These are phyloP conservation scores for Apodemia zela DNA, from an alignment of 2,888 invertebrate species.

Conservation along the genomic window DNA sequence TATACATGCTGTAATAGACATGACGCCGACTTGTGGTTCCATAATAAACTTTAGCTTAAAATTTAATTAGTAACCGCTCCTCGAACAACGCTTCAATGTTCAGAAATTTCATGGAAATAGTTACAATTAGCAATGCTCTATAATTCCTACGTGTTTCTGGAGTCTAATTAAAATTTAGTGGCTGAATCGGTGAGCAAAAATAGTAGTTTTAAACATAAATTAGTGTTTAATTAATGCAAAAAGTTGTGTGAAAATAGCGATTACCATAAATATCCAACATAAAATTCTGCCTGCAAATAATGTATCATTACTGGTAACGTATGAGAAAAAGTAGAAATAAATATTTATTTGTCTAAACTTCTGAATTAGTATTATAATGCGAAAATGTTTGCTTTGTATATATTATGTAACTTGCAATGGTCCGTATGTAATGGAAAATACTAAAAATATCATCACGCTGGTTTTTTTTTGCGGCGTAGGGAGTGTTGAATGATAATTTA, in stretches of 20 bases:
- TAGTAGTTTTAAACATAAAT: slow-evolving; percentile 4
- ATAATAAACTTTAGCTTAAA: slow-evolving; percentile 8
- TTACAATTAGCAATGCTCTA: slow-evolving; percentile 13
- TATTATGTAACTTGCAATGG: too few relatives aligned
- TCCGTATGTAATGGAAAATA: too few relatives aligned
- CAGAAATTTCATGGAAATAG: slow-evolving; percentile 14
- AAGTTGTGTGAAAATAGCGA: neutral
- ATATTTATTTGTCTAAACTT: too few relatives aligned
- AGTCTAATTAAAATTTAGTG: slow-evolving; percentile 15
- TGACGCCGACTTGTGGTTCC: slow-evolving; percentile 2
- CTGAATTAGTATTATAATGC: too few relatives aligned
- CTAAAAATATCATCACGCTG: too few relatives aligned
- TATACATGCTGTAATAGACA: neutral
- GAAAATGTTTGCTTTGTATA: too few relatives aligned
- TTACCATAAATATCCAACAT: too few relatives aligned
- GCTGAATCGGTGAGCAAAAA: slow-evolving; percentile 7
- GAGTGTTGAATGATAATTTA: too few relatives aligned
- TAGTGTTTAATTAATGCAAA: neutral
- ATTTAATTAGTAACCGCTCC: slow-evolving; percentile 10
- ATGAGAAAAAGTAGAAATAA: too few relatives aligned
- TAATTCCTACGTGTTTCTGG: slow-evolving; percentile 9
- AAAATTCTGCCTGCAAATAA: too few relatives aligned
- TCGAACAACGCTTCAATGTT: slow-evolving; percentile 9
- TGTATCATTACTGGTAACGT: too few relatives aligned
- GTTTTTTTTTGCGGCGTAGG: too few relatives aligned